Conservation (phyloP, 2,113 vertebrate genomes). For the Callipepla californica region DNA sequence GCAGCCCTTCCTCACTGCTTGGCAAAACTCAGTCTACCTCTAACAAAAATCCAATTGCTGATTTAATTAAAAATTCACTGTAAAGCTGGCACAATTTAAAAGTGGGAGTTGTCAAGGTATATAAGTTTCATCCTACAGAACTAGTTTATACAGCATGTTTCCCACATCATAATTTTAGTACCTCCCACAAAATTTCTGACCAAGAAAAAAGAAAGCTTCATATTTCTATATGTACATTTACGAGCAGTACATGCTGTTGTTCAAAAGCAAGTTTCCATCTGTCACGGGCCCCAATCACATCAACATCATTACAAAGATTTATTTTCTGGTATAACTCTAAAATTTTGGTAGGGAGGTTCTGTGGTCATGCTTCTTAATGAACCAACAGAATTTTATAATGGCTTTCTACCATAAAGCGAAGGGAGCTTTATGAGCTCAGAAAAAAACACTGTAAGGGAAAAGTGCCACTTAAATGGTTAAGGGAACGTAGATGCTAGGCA, state of each 20-base stretch:
- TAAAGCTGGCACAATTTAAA: not conserved
- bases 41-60: not conserved
- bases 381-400: not conserved
- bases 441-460: not conserved
- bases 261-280: not conserved
- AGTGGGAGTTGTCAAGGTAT: not conserved
- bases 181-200: not conserved
- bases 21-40: not conserved
- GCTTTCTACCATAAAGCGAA: not conserved
- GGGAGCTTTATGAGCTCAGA: not conserved
- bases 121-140: not conserved
- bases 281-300: not conserved
- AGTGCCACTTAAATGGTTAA: rapidly evolving
- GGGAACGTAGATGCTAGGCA: not conserved
- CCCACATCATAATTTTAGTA: not conserved
- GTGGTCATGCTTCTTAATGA: not conserved
- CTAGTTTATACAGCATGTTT: not conserved
- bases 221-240: not conserved
- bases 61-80: not conserved
- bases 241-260: not conserved
- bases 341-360: not conserved
- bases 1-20: not conserved
- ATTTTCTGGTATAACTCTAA: not conserved
- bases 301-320: not conserved
- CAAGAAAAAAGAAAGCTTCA: not conserved